Evolutionary conservation across 2,888 invertebrate genomes (phyloP).

Genomic region (Achlya flavicornis): DNA sequence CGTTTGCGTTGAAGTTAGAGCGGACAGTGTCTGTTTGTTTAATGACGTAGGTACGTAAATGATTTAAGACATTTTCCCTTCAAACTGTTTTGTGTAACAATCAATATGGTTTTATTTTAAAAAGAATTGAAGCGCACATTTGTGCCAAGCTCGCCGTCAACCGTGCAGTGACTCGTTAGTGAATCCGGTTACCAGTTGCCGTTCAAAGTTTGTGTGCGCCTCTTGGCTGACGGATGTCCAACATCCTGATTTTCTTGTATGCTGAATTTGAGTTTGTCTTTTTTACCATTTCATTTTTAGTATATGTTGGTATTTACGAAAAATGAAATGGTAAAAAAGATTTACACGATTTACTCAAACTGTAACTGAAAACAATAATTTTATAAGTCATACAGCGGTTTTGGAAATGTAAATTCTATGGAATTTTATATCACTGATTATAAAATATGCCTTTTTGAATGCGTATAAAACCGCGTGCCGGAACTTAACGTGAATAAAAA

Average conservation of each 20-base stretch:
- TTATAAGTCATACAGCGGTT: background rate
- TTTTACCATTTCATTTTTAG: background rate
- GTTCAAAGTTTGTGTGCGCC: constrained; percentile 72
- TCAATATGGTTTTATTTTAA: constrained; percentile 34
- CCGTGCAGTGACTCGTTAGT: constrained; percentile 70
- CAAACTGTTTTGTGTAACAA: background rate
- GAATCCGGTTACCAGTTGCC: constrained; percentile 75
- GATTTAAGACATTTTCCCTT: background rate
- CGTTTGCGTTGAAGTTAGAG: constrained; percentile 26
- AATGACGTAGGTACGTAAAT: background rate
- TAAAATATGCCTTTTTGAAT: no score
- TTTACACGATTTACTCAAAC: background rate
- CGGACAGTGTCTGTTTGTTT: constrained; percentile 2
- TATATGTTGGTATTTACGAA: no score
- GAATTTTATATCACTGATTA: no score
- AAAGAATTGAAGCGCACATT: constrained; percentile 26
- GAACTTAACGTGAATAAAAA: background rate
- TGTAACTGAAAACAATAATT: background rate
- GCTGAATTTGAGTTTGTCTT: constrained; percentile 31
- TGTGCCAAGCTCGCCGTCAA: constrained; percentile 37
- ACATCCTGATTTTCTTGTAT: constrained; percentile 54
- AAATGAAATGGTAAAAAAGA: no score
- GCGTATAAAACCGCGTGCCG: no score
- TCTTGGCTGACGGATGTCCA: constrained; percentile 64
- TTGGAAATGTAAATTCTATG: no score